Conservation (phyloP, 2,113 vertebrate genomes). For the Elephas maximus region DNA sequence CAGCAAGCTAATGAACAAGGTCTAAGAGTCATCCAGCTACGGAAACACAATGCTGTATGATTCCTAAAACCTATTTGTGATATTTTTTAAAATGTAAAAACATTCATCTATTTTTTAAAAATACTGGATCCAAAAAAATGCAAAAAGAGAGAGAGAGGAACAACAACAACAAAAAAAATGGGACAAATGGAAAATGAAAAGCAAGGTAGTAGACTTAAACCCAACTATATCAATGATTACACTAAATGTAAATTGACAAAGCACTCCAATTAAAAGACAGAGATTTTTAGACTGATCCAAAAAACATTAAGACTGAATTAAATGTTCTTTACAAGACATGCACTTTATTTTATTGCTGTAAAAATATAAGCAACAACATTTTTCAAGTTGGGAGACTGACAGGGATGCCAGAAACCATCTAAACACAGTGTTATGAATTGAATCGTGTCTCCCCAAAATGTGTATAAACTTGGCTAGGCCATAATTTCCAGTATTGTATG, state of each 20-base stretch:
- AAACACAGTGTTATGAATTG: neutral
- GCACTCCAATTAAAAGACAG: slow-evolving; percentile 35
- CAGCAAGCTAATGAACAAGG: too few species aligned
- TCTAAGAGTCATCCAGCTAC: too few species aligned
- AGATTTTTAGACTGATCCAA: neutral
- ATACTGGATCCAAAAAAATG: neutral
- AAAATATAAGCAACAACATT: too few species aligned
- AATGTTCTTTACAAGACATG: neutral
- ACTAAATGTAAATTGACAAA: slow-evolving; percentile 33
- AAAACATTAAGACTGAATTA: neutral
- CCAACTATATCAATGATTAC: neutral
- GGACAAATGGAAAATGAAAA: neutral
- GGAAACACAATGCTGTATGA: too few species aligned
- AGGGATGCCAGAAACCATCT: neutral
- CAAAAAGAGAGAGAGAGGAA: neutral
- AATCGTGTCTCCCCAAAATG: too few species aligned
- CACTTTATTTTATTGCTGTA: too few species aligned
- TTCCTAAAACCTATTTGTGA: too few species aligned
- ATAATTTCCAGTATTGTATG: too few species aligned
- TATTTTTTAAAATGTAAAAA: too few species aligned
- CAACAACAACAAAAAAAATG: neutral
- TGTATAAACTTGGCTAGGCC: too few species aligned
- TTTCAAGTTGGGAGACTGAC: neutral
- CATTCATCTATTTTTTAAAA: too few species aligned
- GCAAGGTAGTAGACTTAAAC: neutral